Evolutionary conservation across 2,797 vertebrate species (phyloP).

Genomic region (Chelidonichthys spinosus): DNA sequence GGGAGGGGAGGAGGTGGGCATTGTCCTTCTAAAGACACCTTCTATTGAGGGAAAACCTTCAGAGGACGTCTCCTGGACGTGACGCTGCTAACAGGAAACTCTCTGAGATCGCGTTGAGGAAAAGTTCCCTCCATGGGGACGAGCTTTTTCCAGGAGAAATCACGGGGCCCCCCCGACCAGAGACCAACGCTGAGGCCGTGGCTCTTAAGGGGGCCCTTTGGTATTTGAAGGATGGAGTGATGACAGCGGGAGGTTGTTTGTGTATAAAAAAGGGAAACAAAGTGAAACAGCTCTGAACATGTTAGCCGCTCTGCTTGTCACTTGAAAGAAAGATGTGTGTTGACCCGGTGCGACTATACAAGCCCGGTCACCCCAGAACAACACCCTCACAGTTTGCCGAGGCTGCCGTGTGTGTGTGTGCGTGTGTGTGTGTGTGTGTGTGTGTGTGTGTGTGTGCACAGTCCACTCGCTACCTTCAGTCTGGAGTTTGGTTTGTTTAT

Average conservation of each 20-base stretch:
- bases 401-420: constrained; percentile 24
- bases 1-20: constrained; percentile 14
- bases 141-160: constrained; percentile 57
- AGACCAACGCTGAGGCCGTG: constrained; percentile 47
- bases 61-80: constrained; percentile 19
- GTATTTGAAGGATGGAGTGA: constrained; percentile 82
- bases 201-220: constrained; percentile 72
- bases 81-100: constrained; percentile 29
- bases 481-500: constrained; percentile 41
- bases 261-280: constrained; percentile 77
- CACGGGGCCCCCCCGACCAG: constrained; percentile 52
- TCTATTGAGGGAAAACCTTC: constrained; percentile 12
- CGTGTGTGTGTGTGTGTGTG: constrained; percentile 18
- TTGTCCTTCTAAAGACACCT: constrained; percentile 37
- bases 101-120: constrained; percentile 36
- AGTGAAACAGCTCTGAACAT: constrained; percentile 79
- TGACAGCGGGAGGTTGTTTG: constrained; percentile 82
- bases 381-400: constrained; percentile 34
- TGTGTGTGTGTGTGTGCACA: constrained; percentile 24
- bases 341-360: constrained; percentile 59
- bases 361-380: constrained; percentile 59
- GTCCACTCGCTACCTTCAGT: constrained; percentile 27
- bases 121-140: constrained; percentile 63
- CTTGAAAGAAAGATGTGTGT: constrained; percentile 66
- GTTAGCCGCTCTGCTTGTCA: constrained; percentile 65